Evolutionary conservation across 2,113 vertebrate genomes (phyloP).

Genomic region (Taurulus bubalis): DNA sequence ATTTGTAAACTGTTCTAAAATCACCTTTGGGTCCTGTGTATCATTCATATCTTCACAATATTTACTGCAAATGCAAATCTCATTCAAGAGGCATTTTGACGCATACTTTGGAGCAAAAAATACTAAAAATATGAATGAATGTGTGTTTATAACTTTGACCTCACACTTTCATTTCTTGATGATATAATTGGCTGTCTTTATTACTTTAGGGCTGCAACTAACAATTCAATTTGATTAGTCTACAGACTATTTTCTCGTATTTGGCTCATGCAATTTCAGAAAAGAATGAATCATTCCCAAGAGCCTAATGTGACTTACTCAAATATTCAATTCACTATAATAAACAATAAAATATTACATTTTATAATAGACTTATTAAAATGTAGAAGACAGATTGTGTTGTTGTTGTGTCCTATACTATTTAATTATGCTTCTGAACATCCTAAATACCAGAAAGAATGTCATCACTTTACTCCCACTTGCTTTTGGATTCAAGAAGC

Average conservation of each 20-base stretch:
- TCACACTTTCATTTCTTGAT: neutral
- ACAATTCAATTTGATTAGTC: neutral
- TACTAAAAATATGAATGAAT: conserved; percentile 2
- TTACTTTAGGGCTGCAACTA: neutral
- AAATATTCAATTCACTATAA: neutral
- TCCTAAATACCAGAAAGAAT: neutral
- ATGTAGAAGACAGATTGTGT: neutral
- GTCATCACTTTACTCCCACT: conserved; percentile 36
- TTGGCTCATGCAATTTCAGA: too few species aligned
- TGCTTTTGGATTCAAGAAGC: conserved; percentile 26
- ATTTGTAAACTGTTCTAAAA: neutral
- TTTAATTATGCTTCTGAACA: conserved; percentile 9
- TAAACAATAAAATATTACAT: neutral
- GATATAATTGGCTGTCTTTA: neutral
- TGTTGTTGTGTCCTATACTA: neutral
- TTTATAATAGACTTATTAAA: neutral
- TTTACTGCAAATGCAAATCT: conserved; percentile 10
- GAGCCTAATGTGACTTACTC: neutral
- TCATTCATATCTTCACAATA: neutral
- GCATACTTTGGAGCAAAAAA: conserved; percentile 5
- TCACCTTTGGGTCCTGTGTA: neutral
- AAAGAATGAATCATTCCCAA: neutral
- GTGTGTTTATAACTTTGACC: neutral
- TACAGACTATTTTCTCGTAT: neutral
- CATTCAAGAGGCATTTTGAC: neutral